These are phyloP conservation scores for Zygothrica quintamaculata DNA, from an alignment of 2,888 invertebrate genomes.

Conservation along the genomic window DNA sequence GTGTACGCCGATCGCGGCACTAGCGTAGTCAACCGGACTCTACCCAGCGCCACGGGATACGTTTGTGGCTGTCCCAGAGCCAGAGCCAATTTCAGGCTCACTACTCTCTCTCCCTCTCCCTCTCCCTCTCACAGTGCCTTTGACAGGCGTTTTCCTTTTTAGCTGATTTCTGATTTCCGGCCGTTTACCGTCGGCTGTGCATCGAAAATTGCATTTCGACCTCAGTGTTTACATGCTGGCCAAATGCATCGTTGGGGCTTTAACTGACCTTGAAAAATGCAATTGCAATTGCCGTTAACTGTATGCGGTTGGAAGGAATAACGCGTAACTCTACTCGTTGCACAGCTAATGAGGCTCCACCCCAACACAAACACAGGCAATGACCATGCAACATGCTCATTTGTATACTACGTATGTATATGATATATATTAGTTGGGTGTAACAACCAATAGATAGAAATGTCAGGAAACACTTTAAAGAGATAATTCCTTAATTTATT, in stretches of 20 bases:
- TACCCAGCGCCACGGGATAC: conserved; percentile 37
- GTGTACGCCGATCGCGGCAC: conserved; percentile 73
- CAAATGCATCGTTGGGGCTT: conserved; percentile 15
- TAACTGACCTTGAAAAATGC: conserved; percentile 38
- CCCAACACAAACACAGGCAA: conserved; percentile 14
- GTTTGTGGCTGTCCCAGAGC: conserved; percentile 38
- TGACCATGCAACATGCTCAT: no score
- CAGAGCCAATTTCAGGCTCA: conserved; percentile 38
- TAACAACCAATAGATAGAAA: no score
- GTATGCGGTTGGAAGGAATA: conserved; percentile 44
- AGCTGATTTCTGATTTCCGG: not conserved
- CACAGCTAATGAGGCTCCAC: conserved; percentile 38
- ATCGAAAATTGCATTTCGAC: conserved; percentile 53
- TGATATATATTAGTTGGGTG: no score
- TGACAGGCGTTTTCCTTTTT: not conserved
- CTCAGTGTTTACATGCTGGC: conserved; percentile 55
- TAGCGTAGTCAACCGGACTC: conserved; percentile 62
- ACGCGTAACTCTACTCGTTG: conserved; percentile 29
- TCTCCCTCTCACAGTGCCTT: conserved; percentile 4
- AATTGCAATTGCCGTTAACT: conserved; percentile 45
- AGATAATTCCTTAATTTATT: not conserved
- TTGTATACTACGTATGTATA: no score
- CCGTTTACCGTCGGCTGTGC: conserved; percentile 26
- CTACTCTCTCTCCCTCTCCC: conserved; percentile 6
- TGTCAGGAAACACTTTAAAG: no score